A percentile compares a stretch with the other conserved stretches of the same genome.
Conservation (phyloP, 2,113 vertebrate species). For the Cichladusa arquata region DNA sequence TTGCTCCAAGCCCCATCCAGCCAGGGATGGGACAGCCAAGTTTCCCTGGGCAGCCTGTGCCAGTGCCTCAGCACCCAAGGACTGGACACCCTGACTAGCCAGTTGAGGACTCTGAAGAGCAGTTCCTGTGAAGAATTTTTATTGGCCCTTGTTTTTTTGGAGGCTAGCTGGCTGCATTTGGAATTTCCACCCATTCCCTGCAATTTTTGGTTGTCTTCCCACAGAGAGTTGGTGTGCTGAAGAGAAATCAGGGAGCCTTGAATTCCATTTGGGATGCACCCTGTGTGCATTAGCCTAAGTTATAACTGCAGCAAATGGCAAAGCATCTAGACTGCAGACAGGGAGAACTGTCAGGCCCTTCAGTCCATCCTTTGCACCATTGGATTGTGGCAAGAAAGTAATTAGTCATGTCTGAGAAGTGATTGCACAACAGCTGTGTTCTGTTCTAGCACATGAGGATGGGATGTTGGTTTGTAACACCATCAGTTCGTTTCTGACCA, state of each 20-base stretch:
- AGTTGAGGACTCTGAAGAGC: not conserved
- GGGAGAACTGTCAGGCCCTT: not conserved
- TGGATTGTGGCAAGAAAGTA: not conserved
- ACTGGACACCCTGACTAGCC: not conserved
- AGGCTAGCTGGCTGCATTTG: not conserved
- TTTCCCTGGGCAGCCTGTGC: not conserved
- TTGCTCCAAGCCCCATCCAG: not conserved
- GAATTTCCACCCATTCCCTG: not conserved
- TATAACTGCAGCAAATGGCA: not conserved
- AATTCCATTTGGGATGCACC: not conserved
- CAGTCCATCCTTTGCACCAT: not conserved
- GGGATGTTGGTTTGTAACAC: not conserved
- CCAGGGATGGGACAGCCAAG: not conserved
- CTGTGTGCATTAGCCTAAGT: not conserved
- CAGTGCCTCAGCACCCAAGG: not conserved
- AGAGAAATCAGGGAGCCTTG: not conserved
- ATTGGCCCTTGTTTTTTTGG: not conserved
- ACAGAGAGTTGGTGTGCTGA: not conserved
- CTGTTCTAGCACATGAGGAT: not conserved
- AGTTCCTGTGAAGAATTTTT: not conserved
- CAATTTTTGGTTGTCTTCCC: not conserved
- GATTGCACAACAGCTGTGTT: not conserved
- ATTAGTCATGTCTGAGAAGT: not conserved
- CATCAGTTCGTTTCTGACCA: not conserved
- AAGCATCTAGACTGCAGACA: not conserved